Percentiles rank a stretch among this genome's conserved stretches.
Evolutionary conservation across 2,888 invertebrate species (phyloP).

Genomic region (Sphecodes monilicornis): DNA sequence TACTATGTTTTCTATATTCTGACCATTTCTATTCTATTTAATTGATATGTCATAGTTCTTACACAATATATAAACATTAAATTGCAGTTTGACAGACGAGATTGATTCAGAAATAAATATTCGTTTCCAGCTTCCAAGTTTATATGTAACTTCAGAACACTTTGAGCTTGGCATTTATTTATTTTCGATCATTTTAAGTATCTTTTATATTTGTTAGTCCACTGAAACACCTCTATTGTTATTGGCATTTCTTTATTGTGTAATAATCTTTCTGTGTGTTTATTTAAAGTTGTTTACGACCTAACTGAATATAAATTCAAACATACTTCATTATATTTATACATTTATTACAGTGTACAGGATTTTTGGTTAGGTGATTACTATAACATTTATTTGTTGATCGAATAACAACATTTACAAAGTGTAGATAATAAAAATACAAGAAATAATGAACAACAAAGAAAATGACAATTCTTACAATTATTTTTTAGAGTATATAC

Average conservation of each 20-base stretch:
- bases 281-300: too few species aligned
- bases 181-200: not conserved
- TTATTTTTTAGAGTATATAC: not conserved
- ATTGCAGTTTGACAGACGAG: not conserved
- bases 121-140: not conserved
- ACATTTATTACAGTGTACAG: too few species aligned
- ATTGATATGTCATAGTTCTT: not conserved
- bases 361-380: too few species aligned
- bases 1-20: not conserved
- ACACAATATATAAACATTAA: not conserved
- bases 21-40: not conserved
- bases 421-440: too few species aligned
- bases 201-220: not conserved
- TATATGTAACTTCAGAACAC: not conserved
- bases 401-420: too few species aligned
- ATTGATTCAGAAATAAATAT: not conserved
- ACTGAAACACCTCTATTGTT: not conserved
- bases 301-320: too few species aligned
- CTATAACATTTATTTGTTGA: too few species aligned
- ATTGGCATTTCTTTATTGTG: not conserved
- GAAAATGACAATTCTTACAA: too few species aligned
- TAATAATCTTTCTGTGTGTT: too few species aligned
- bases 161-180: not conserved
- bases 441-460: too few species aligned
- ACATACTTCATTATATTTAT: too few species aligned